These are phyloP conservation scores for Epizoanthus rinbou DNA, from an alignment of 92 coral and sea anemone species.

Conservation along the genomic window DNA sequence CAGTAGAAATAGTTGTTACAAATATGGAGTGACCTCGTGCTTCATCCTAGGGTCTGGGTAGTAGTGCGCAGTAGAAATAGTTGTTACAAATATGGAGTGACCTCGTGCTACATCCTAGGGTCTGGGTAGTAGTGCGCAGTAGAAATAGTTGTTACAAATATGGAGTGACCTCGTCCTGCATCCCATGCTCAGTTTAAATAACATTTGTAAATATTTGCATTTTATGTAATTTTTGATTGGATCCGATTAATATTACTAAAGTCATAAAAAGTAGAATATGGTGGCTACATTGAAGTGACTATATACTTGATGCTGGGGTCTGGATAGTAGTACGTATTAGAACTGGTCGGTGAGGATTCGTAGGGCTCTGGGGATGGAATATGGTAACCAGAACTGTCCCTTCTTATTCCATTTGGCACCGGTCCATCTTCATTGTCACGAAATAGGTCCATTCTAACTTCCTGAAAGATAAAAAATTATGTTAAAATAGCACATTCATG, in stretches of 20 bases:
- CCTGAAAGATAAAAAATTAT: conserved; percentile 36
- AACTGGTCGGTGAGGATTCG: conserved; percentile 75
- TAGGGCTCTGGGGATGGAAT: conserved; percentile 74
- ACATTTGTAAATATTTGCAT: neutral
- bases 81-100: neutral
- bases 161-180: neutral
- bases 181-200: neutral
- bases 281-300: conserved; percentile 58
- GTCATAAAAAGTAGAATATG: neutral
- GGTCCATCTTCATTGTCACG: conserved; percentile 21
- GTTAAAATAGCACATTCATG: neutral
- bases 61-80: neutral
- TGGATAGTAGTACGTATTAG: conserved; percentile 42
- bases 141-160: neutral
- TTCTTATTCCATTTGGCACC: neutral
- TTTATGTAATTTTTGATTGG: too few species aligned
- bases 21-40: neutral
- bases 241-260: too few species aligned
- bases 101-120: neutral
- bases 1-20: neutral
- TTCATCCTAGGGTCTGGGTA: neutral
- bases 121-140: neutral
- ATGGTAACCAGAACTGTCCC: conserved; percentile 1
- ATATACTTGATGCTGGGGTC: conserved; percentile 40
- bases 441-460: conserved; percentile 54